phyloP scores from a whole-genome alignment of 2,113 vertebrate genomes.

The Phycodurus eques region DNA sequence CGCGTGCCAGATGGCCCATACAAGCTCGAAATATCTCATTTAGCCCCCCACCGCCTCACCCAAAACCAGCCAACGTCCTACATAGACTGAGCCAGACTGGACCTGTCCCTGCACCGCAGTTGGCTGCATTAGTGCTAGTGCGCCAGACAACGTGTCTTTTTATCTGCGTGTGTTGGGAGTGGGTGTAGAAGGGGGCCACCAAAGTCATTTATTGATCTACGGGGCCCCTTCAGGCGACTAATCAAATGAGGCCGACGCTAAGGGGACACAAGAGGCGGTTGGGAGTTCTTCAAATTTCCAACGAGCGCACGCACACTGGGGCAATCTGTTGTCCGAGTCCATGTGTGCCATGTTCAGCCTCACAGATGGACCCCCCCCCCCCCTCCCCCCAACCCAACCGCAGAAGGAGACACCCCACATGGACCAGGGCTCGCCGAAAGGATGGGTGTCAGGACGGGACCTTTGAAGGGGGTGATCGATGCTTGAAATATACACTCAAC shows the following conservation, averaged over 20 bases:
- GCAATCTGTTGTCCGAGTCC: slow-evolving; percentile 37
- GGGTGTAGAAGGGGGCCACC: slow-evolving; percentile 14
- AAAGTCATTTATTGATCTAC: slow-evolving; percentile 66
- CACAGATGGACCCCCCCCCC: slow-evolving; percentile 49
- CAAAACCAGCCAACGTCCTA: slow-evolving; percentile 18
- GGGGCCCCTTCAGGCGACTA: slow-evolving; percentile 58
- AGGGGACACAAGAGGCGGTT: slow-evolving; percentile 48
- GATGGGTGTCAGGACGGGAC: slow-evolving; percentile 41
- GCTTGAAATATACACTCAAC: neutral
- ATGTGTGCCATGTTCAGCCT: slow-evolving; percentile 34
- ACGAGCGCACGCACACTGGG: slow-evolving; percentile 7
- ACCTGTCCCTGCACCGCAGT: slow-evolving; percentile 40
- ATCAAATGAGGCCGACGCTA: slow-evolving; percentile 60
- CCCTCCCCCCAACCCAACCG: neutral
- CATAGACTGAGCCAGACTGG: slow-evolving; percentile 40
- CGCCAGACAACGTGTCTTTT: slow-evolving; percentile 7
- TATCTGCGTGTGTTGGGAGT: slow-evolving; percentile 15
- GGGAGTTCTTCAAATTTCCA: slow-evolving; percentile 68
- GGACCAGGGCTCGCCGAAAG: slow-evolving; percentile 28
- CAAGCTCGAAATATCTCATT: slow-evolving; percentile 45
- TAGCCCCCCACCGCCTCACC: neutral
- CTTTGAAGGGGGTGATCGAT: slow-evolving; percentile 18
- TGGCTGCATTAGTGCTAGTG: neutral
- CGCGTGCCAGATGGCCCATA: slow-evolving; percentile 53
- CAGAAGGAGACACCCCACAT: slow-evolving; percentile 39